Base-by-base conservation (phyloP, 53 echinoderm and acorn worm genomes). In the Echinarachnius parma region DNA sequence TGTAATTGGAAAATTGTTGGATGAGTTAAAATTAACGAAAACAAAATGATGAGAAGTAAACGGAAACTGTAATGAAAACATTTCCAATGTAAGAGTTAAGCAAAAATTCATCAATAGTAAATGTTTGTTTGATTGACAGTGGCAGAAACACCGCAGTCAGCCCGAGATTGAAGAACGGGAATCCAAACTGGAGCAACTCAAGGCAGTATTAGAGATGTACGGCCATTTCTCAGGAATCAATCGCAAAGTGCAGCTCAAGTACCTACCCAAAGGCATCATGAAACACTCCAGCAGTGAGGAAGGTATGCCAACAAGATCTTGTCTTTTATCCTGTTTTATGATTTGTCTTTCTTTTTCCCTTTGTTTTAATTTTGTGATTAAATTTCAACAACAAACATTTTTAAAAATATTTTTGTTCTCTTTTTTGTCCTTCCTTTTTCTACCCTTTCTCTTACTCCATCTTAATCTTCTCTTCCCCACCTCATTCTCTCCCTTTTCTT, bases 211-310 rank as follows among this genome's bases (percentile, higher is more conserved):
- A 52, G 96, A 95, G 84, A 95, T 95, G 96, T 95, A 95, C 50
- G 96, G 96, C 29, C 90, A 90, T 66, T 95, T 95, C 83, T 90
- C 96, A 22, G 96, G 96, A 19, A 95, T 95, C 64, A 95, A 95
- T 53, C 82, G 96, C 13, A 95, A 95, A 63, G 90, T 95, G 11
- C 96, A 95, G 66, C 78, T 95, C 59, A 95, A 95, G 59, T 87
- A 91, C 54, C 90, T 91, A 34, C 87, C 91, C 7, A 70, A 69
- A 27, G 87, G 82, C 21, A 84, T 84, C 45, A 82, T 85, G 28
- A 87, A 86, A 48, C 89, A 93, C 53, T 95, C 96, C 27, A 95
- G 96, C 67, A 95, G 96, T 60, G 96, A 95, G 66, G 96, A 95
- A 71, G 96, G 96, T 95, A 77, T 66, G 78, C 5, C 36, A n/a